Evolutionary conservation across 2,888 invertebrate genomes (phyloP).

Genomic region (Oscheius onirici): DNA sequence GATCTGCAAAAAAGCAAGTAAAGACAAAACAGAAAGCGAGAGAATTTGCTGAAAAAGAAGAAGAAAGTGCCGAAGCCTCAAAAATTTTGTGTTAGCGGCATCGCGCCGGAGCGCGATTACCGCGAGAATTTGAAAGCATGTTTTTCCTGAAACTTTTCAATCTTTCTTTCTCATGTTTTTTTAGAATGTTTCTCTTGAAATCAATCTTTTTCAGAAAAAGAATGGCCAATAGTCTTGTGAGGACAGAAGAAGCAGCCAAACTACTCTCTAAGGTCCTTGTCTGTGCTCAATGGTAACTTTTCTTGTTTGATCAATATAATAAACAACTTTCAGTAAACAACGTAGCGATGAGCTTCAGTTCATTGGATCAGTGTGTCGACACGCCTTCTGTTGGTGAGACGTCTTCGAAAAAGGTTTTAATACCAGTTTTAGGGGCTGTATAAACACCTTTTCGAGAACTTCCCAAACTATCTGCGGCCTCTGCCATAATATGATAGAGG

Average conservation of each 20-base stretch:
- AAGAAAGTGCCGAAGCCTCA: neutral
- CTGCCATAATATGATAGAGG: constrained; percentile 12
- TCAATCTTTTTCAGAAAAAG: too few relatives aligned
- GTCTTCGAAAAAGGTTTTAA: too few relatives aligned
- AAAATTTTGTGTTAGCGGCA: neutral
- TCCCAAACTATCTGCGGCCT: neutral
- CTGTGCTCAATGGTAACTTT: constrained; percentile 10
- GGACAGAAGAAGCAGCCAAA: constrained; percentile 3
- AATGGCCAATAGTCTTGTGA: neutral
- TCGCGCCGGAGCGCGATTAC: neutral
- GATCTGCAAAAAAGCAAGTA: too few relatives aligned
- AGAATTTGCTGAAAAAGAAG: too few relatives aligned
- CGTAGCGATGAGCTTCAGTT: constrained; percentile 14
- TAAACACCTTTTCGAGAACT: constrained; percentile 1
- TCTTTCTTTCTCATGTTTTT: too few relatives aligned
- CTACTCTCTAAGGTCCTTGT: neutral
- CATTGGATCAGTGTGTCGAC: constrained; percentile 46
- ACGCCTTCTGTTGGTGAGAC: constrained; percentile 53
- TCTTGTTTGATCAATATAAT: neutral
- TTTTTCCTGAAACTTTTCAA: too few relatives aligned
- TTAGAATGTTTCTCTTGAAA: too few relatives aligned
- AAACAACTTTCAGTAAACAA: constrained; percentile 7
- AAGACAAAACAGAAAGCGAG: too few relatives aligned
- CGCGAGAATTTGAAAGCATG: neutral
- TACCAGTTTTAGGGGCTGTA: constrained; percentile 28